Conservation (phyloP, 1,140 invertebrate genomes). For the Orussus abietinus region DNA sequence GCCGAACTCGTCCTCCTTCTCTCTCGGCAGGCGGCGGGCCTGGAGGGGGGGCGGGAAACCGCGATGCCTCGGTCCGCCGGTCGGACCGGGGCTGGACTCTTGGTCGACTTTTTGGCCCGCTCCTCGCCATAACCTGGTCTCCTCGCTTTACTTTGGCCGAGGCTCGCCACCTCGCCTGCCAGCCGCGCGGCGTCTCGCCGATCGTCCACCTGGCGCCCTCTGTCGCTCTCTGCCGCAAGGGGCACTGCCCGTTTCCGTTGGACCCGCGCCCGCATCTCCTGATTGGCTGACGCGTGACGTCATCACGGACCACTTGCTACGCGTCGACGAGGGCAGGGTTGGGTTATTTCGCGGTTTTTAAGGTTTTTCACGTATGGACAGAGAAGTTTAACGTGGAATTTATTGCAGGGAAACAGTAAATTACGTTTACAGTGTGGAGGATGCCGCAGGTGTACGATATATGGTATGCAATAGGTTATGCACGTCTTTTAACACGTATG, state of each 20-base stretch:
- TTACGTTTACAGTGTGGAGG: too few relatives aligned
- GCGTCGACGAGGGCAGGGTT: too few relatives aligned
- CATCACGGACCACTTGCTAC: constrained; percentile 12
- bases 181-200: constrained; percentile 4
- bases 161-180: not conserved
- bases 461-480: too few relatives aligned
- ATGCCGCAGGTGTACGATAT: too few relatives aligned
- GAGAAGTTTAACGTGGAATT: too few relatives aligned
- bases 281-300: constrained; percentile 8
- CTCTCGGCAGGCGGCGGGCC: constrained; percentile 25
- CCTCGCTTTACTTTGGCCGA: not conserved
- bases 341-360: too few relatives aligned
- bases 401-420: too few relatives aligned
- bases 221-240: not conserved
- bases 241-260: constrained; percentile 10
- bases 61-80: constrained; percentile 11
- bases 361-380: too few relatives aligned
- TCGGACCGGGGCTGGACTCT: constrained; percentile 20
- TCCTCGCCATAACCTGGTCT: too few relatives aligned
- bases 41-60: constrained; percentile 32
- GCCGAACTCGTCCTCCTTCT: constrained; percentile 24
- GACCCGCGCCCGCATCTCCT: too few relatives aligned
- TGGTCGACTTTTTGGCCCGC: constrained; percentile 24
- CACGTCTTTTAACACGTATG: too few relatives aligned
- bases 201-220: constrained; percentile 35